Evolutionary conservation across 2,113 vertebrate genomes (phyloP), one percentile per base, ranked within the genome.

Genomic region (Xenopus borealis): DNA sequence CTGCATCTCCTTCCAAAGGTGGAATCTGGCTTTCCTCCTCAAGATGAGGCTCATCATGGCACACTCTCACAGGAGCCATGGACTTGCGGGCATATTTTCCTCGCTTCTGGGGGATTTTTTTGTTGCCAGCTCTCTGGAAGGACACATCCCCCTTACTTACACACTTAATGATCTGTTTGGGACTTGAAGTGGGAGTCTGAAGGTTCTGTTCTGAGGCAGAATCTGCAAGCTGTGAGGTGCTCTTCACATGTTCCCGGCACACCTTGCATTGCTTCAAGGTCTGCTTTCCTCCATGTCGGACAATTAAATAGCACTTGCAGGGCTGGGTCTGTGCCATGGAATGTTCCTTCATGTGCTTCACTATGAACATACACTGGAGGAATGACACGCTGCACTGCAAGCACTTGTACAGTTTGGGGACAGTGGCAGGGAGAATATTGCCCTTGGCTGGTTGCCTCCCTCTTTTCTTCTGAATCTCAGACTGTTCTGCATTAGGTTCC

Each of bases 401-500:
- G 50, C 65, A 67, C 50, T 47, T 67, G 65, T 52, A 23, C 11
- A 45, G n/a, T 45, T 67, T 67, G 18, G 45, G 44, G 20, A 45
- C 13, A 23, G 44, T 14, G 45, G 8, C 45, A 12, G 13, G 7
- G 4, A 12, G 2, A 6, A 33, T 0, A 63, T 40, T 16, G 23
- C 23, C 33, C 16, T 44, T 50, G 11, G 0, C 20, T 1, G 40
- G 44, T 44, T n/a, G 16, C 13, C 3, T 16, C 4, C 7, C 9
- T 46, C 18, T 33, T 0, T 8, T 23, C 40, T 12, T 50, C 27
- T 13, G 58, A 23, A 12, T 11, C 7, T 2, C 9, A 0, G 58
- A 27, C 6, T 61, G 58, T 61, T 61, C 58, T 23, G 58, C 19
- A 61, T 12, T 8, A 19, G 19, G 19, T 1, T 10, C 19, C 58